Percentiles rank a stretch among this genome's conserved stretches.
phyloP scores from a whole-genome alignment of 2,113 vertebrate genomes.

The Lepus europaeus region DNA sequence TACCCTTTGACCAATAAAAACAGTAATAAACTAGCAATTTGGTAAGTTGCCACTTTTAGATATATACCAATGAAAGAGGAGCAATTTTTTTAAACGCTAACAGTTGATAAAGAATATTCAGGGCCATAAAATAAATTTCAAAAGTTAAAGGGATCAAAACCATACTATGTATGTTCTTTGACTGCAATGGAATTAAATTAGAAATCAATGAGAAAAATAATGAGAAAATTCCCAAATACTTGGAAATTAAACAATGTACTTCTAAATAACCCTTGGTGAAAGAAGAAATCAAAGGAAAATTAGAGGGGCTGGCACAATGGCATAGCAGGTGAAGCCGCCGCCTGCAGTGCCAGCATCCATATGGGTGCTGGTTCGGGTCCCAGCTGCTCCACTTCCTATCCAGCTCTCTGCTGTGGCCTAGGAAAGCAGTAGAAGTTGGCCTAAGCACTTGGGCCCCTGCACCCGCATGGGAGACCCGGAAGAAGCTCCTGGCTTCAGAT shows the following conservation, averaged over 20 bases:
- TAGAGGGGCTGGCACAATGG: no score
- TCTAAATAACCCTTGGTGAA: conserved; percentile 4
- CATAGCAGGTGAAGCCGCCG: no score
- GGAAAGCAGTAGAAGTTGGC: no score
- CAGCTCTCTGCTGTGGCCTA: no score
- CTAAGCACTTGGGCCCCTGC: no score
- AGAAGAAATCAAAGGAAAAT: conserved; percentile 42
- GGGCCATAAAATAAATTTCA: conserved; percentile 22
- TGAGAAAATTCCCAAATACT: not conserved
- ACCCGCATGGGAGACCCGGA: no score
- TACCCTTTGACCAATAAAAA: conserved; percentile 11
- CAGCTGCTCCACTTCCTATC: no score
- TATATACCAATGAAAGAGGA: not conserved
- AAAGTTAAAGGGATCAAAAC: conserved; percentile 41
- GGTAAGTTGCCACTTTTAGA: not conserved
- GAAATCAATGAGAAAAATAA: conserved; percentile 22
- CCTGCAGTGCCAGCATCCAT: no score
- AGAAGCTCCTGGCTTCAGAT: no score
- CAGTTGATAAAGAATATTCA: conserved; percentile 1
- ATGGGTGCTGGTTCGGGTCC: no score
- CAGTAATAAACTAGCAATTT: not conserved
- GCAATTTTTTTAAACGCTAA: not conserved
- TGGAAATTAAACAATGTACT: conserved; percentile 19
- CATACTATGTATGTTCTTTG: not conserved
- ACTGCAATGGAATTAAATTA: conserved; percentile 31